Conservation (phyloP, 1,140 invertebrate genomes). For the Drosophila varians region DNA sequence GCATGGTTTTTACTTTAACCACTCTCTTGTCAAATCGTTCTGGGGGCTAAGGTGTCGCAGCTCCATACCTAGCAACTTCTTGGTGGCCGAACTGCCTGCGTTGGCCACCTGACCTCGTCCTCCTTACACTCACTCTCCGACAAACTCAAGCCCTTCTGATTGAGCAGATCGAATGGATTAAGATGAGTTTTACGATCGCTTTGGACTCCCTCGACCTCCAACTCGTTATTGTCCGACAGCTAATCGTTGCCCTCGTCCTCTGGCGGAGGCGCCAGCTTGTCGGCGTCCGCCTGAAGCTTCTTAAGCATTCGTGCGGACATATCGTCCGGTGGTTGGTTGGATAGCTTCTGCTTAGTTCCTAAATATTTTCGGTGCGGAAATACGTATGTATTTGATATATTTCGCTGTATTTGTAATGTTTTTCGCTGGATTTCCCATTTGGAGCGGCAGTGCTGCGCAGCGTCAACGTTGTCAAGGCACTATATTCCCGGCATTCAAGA, state of each 20-base stretch:
- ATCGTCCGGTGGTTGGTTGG: conserved; percentile 2
- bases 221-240: conserved; percentile 66
- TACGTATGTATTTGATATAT: conserved; percentile 12
- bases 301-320: conserved; percentile 88
- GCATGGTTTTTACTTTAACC: conserved; percentile 85
- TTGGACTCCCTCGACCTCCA: conserved; percentile 84
- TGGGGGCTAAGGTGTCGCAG: conserved; percentile 91
- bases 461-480: conserved; percentile 6
- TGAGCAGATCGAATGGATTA: conserved; percentile 84
- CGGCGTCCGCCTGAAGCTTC: conserved; percentile 85
- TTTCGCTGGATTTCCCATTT: conserved; percentile 17
- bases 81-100: conserved; percentile 60
- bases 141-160: conserved; percentile 85
- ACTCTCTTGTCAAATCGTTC: conserved; percentile 95
- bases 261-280: conserved; percentile 80
- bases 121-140: conserved; percentile 89
- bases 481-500: no score
- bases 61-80: conserved; percentile 87
- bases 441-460: conserved; percentile 5
- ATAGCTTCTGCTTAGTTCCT: conserved; percentile 1
- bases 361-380: conserved; percentile 30
- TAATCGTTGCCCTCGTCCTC: conserved; percentile 66
- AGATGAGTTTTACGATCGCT: conserved; percentile 56
- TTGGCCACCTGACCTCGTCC: conserved; percentile 83
- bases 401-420: conserved; percentile 4